Evolutionary conservation across 2,113 vertebrate genomes (phyloP).

Genomic region (Pristiophorus japonicus): DNA sequence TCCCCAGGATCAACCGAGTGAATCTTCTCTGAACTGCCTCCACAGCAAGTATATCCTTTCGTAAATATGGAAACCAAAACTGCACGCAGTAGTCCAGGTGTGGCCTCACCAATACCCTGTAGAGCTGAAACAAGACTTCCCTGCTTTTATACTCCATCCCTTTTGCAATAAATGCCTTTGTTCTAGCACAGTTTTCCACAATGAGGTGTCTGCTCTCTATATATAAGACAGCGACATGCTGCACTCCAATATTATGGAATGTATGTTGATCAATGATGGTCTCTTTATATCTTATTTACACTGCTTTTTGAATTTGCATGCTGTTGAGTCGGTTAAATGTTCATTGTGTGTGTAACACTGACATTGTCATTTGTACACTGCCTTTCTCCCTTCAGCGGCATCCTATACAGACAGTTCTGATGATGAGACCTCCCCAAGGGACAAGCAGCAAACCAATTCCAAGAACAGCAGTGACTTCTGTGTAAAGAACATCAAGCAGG

Average conservation of each 20-base stretch:
- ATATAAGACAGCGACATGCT: neutral
- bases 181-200: neutral
- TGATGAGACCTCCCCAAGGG: constrained; percentile 82
- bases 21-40: too few species aligned
- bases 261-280: neutral
- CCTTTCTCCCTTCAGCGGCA: constrained; percentile 59
- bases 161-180: neutral
- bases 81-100: too few species aligned
- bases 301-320: too few species aligned
- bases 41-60: too few species aligned
- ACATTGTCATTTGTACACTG: neutral
- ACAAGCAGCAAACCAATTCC: constrained; percentile 85
- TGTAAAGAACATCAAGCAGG: constrained; percentile 93
- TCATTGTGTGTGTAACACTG: neutral
- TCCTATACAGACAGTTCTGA: constrained; percentile 95
- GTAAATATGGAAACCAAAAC: too few species aligned
- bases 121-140: too few species aligned
- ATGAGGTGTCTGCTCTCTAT: neutral
- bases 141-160: too few species aligned
- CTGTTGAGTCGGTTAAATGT: neutral
- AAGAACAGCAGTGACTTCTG: constrained; percentile 91
- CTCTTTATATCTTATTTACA: neutral
- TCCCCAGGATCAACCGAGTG: too few species aligned
- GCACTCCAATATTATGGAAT: neutral
- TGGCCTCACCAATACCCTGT: too few species aligned